These are phyloP conservation scores for Megaleporinus macrocephalus DNA, from an alignment of 2,113 vertebrate species.

Conservation along the genomic window DNA sequence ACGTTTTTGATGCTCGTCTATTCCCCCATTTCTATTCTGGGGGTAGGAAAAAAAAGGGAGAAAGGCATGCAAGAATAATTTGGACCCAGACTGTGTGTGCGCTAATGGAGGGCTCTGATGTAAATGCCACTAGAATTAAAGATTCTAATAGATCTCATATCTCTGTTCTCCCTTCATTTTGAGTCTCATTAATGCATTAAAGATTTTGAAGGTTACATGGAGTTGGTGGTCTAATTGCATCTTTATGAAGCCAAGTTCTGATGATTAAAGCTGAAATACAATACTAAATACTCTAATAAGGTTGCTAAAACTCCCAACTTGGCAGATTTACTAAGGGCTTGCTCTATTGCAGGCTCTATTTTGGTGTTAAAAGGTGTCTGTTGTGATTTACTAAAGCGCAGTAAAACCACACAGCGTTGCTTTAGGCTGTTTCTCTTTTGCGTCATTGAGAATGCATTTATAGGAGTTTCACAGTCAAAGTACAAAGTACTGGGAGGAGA, in stretches of 20 bases:
- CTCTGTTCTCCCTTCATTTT: slow-evolving; percentile 33
- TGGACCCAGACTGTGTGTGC: slow-evolving; percentile 19
- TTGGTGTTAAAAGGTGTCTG: too few species aligned
- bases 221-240: slow-evolving; percentile 37
- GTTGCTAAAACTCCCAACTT: neutral
- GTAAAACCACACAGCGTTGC: too few species aligned
- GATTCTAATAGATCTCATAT: slow-evolving; percentile 46
- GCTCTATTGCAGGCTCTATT: too few species aligned
- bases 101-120: slow-evolving; percentile 30
- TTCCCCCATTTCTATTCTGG: neutral
- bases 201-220: slow-evolving; percentile 45
- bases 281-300: slow-evolving; percentile 11
- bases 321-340: neutral
- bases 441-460: too few species aligned
- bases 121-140: slow-evolving; percentile 47
- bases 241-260: slow-evolving; percentile 31
- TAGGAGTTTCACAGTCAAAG: too few species aligned
- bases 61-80: neutral
- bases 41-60: slow-evolving; percentile 1
- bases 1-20: neutral
- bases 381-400: too few species aligned
- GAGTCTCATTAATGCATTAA: slow-evolving; percentile 45
- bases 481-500: too few species aligned
- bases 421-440: too few species aligned
- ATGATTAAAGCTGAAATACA: slow-evolving; percentile 47